These are phyloP conservation scores for Athripsodes cinereus DNA, from an alignment of 2,888 invertebrate species.

Conservation along the genomic window DNA sequence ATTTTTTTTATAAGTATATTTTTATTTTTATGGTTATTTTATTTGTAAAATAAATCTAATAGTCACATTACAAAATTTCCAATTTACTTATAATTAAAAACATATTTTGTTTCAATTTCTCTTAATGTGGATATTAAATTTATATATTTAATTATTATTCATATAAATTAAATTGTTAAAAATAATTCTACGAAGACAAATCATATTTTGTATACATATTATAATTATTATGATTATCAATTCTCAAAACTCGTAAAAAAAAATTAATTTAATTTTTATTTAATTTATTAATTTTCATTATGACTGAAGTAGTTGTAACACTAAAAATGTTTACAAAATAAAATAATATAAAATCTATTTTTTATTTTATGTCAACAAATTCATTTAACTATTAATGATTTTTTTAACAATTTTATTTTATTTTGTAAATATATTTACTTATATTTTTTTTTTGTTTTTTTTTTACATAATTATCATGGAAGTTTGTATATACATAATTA, in stretches of 20 bases:
- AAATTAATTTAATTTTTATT: neutral
- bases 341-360: slow-evolving; percentile 8
- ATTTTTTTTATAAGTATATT: too few relatives aligned
- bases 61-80: too few relatives aligned
- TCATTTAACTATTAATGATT: too few relatives aligned
- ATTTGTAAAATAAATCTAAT: too few relatives aligned
- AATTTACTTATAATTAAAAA: too few relatives aligned
- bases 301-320: neutral
- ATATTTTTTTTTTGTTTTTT: neutral
- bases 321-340: neutral
- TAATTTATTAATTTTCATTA: neutral
- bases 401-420: too few relatives aligned
- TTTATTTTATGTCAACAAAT: neutral
- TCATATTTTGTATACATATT: slow-evolving; percentile 15
- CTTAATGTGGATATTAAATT: too few relatives aligned
- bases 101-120: too few relatives aligned
- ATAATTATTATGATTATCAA: slow-evolving; percentile 5
- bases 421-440: too few relatives aligned
- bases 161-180: slow-evolving; percentile 1
- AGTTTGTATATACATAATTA: too few relatives aligned
- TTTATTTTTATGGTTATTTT: too few relatives aligned
- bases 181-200: slow-evolving; percentile 13
- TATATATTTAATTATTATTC: slow-evolving; percentile 1
- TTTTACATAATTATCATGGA: too few relatives aligned
- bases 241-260: neutral